Percentiles rank a stretch among this genome's conserved stretches.
phyloP scores from a whole-genome alignment of 2,888 invertebrate genomes.

The Drosophila algonquin region DNA sequence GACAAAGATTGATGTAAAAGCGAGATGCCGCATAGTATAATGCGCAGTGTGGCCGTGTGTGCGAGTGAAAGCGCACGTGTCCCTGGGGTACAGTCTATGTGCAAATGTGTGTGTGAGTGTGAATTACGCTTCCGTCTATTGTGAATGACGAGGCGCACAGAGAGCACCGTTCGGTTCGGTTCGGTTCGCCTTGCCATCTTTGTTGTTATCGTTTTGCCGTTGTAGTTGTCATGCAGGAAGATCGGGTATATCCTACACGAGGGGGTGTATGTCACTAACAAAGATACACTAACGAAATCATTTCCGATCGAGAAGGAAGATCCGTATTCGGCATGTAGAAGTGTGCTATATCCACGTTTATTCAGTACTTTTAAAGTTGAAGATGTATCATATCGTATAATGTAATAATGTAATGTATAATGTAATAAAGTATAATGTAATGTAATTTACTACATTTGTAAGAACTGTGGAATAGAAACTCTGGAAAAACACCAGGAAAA shows the following conservation, averaged over 20 bases:
- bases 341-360: too few species aligned
- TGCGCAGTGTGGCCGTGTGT: slow-evolving; percentile 20
- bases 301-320: background rate
- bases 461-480: too few species aligned
- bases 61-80: slow-evolving; percentile 75
- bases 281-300: background rate
- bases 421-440: too few species aligned
- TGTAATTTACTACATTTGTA: too few species aligned
- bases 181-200: slow-evolving; percentile 50
- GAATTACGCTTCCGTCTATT: slow-evolving; percentile 76
- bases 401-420: too few species aligned
- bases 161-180: slow-evolving; percentile 30
- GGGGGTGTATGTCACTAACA: background rate
- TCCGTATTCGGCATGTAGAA: background rate
- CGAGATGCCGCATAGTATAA: slow-evolving; percentile 55
- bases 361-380: too few species aligned
- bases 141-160: slow-evolving; percentile 59
- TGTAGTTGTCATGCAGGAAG: slow-evolving; percentile 35
- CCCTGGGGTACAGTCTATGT: slow-evolving; percentile 44
- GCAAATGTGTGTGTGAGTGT: slow-evolving; percentile 34
- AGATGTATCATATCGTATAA: too few species aligned
- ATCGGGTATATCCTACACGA: background rate
- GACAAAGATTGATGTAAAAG: slow-evolving; percentile 77
- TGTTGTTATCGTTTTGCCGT: slow-evolving; percentile 66
- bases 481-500: too few species aligned